A percentile compares a stretch with the other conserved stretches of the same genome.
Conservation (phyloP, 1,140 invertebrate genomes). For the Orussus abietinus region DNA sequence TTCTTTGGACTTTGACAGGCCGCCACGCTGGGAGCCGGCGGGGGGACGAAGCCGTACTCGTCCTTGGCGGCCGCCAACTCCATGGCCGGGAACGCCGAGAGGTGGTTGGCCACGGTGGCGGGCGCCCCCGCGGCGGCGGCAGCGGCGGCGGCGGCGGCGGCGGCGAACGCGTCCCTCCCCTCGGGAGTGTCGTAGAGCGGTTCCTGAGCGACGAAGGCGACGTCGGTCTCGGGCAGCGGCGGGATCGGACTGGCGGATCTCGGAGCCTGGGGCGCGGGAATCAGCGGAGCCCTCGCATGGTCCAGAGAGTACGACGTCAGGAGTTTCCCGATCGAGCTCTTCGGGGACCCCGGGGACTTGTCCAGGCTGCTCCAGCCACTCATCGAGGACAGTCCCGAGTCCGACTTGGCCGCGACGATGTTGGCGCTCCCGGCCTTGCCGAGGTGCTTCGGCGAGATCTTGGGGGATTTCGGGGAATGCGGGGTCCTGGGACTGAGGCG, state of each 20-base stretch:
- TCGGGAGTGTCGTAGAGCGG: slow-evolving; percentile 48
- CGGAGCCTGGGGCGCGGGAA: slow-evolving; percentile 30
- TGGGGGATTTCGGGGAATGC: slow-evolving; percentile 69
- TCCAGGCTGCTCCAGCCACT: slow-evolving; percentile 80
- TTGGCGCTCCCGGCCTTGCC: slow-evolving; percentile 59
- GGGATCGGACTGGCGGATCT: slow-evolving; percentile 38
- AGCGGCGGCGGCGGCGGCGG: slow-evolving; percentile 13
- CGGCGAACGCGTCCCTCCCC: slow-evolving; percentile 38
- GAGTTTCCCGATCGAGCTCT: slow-evolving; percentile 46
- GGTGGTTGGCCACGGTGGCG: slow-evolving; percentile 35
- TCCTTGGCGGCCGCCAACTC: slow-evolving; percentile 38
- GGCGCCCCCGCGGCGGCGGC: slow-evolving; percentile 1
- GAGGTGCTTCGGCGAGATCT: slow-evolving; percentile 68
- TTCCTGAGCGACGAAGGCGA: slow-evolving; percentile 34
- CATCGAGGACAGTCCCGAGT: slow-evolving; percentile 81
- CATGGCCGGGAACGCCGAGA: slow-evolving; percentile 28
- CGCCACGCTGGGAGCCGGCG: slow-evolving; percentile 28
- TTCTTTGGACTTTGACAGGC: slow-evolving; percentile 42
- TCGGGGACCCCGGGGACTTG: slow-evolving; percentile 75
- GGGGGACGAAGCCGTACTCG: slow-evolving; percentile 39
- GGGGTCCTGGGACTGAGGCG: slow-evolving; percentile 61
- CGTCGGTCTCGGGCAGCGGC: slow-evolving; percentile 33
- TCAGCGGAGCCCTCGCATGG: slow-evolving; percentile 30
- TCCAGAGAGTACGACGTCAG: slow-evolving; percentile 42
- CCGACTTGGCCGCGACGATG: slow-evolving; percentile 70